These are phyloP conservation scores for Scomber scombrus DNA, from an alignment of 2,113 vertebrate species.

Conservation along the genomic window DNA sequence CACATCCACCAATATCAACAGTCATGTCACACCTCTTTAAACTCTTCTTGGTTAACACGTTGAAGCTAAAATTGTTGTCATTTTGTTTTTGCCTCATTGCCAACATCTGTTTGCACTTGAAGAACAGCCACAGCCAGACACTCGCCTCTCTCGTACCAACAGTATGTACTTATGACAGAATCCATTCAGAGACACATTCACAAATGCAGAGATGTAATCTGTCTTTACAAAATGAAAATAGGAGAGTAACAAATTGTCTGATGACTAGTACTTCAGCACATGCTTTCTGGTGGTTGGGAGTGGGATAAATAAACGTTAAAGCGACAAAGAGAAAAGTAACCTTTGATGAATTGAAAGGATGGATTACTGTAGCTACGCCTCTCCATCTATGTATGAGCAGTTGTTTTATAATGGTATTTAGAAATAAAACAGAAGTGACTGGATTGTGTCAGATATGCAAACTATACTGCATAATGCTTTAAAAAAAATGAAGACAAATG, in stretches of 20 bases:
- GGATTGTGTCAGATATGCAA: conserved; percentile 17
- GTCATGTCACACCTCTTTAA: conserved; percentile 34
- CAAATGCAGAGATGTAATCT: background rate
- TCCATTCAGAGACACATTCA: conserved; percentile 38
- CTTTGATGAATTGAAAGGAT: background rate
- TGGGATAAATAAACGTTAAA: background rate
- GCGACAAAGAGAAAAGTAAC: background rate
- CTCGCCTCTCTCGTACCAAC: conserved; percentile 21
- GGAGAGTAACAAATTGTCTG: background rate
- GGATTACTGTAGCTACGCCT: conserved; percentile 1
- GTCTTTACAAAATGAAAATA: background rate
- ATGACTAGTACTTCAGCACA: background rate
- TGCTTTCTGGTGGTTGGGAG: background rate
- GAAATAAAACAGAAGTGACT: conserved; percentile 23
- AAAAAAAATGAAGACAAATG: conserved; percentile 13
- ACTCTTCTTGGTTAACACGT: conserved; percentile 21
- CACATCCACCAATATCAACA: conserved; percentile 41
- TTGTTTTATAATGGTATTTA: conserved; percentile 5
- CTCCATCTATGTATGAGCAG: background rate
- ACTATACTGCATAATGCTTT: background rate
- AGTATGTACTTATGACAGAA: conserved; percentile 30
- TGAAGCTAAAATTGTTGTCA: conserved; percentile 39
- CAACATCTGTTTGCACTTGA: conserved; percentile 54
- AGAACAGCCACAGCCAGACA: conserved; percentile 25
- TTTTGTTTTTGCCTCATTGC: conserved; percentile 47